Evolutionary conservation across 2,113 vertebrate genomes (phyloP), one percentile per base, ranked within the genome.

Genomic region (Calypte anna): DNA sequence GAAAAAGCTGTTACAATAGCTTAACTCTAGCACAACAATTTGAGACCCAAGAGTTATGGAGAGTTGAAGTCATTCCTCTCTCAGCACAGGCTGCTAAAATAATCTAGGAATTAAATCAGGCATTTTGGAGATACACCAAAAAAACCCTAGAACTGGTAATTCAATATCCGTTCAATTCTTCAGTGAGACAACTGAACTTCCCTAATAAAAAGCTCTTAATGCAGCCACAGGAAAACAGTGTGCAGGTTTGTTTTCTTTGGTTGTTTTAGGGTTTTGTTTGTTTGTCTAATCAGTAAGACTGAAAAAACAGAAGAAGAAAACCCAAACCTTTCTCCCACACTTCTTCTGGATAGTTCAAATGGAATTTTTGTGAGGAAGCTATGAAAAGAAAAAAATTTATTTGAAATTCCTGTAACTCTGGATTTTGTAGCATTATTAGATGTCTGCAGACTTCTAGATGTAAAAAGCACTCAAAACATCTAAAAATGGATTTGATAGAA

Each of bases 1-100:
- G 95, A 88, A 94, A 94, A 95, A 94, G 54, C 85, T 88, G 73
- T 94, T 96, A 85, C 55, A 91, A 95, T 89, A 91, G 55, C 70
- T 96, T 95, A 93, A 88, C 70, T 91, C 18, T 51, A 78, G 50
- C 77, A 91, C 74, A 72, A 92, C 40, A 89, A 25, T 94, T 87
- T 90, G 57, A 91, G 40, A 88, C 20, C 69, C 66, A 91, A 79
- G 22, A 91, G 44, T 90, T 91, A 86, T 57, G 28, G 36, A 78
- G 67, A 94, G 28, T 21, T 72, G 64, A 93, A 94, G 51, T 79
- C 8, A 64, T 75, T 89, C 25, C 7, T 79, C 10, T 87, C 40
- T 84, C 57, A 87, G 40, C 38, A 51, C 5, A 82, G 54, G 7
- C 27, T 75, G 21, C 30, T 90, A 64, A 79, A 79, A 75, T 82